A percentile compares a stretch with the other conserved stretches of the same genome.
These are phyloP conservation scores for Mus minutoides DNA, from an alignment of 2,797 vertebrate genomes.

Conservation along the genomic window DNA sequence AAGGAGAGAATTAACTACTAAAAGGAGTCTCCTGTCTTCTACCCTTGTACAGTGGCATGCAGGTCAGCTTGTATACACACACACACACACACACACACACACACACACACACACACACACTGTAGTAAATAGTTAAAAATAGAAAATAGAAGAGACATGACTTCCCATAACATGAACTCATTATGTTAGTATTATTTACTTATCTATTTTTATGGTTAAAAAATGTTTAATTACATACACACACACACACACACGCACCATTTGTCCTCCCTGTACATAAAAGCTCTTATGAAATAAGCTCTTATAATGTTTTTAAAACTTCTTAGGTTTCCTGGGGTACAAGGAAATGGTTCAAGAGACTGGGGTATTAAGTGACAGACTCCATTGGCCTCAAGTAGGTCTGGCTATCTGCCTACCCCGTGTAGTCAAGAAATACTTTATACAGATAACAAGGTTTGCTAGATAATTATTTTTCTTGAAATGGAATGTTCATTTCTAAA, in stretches of 20 bases:
- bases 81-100: background rate
- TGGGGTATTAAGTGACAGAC: background rate
- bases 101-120: background rate
- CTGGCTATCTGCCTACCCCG: background rate
- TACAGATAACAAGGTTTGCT: slow-evolving; percentile 30
- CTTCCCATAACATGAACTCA: background rate
- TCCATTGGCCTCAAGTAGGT: background rate
- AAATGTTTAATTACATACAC: background rate
- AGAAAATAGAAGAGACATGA: background rate
- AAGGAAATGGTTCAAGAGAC: background rate
- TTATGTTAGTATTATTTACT: slow-evolving; percentile 26
- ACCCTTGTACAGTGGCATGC: background rate
- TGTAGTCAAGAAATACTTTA: background rate
- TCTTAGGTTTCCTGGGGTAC: background rate
- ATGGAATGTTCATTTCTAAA: background rate
- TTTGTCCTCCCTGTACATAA: background rate
- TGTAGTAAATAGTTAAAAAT: background rate
- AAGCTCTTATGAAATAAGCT: background rate
- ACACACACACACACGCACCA: background rate
- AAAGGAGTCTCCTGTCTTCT: background rate
- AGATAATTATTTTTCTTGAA: slow-evolving; percentile 27
- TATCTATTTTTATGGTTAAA: background rate
- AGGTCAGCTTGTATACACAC: background rate
- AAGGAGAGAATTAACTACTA: background rate
- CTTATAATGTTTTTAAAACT: background rate